Conservation (phyloP, 2,888 invertebrate species). For the Coecobrya sp. region DNA sequence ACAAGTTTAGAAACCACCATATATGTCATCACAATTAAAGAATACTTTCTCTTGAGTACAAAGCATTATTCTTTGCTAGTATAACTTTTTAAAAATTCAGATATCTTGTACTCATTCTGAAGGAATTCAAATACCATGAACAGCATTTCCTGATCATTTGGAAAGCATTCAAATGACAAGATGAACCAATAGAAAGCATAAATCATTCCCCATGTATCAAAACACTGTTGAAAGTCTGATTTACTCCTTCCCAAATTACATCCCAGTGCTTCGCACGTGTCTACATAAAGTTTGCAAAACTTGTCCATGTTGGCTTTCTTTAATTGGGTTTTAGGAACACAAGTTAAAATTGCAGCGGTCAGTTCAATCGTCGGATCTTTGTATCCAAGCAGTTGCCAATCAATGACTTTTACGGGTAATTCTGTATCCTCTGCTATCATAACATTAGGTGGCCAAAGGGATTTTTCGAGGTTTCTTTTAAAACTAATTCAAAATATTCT, state of each 20-base stretch:
- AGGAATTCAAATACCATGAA: constrained; percentile 75
- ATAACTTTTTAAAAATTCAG: constrained; percentile 64
- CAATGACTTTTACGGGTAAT: constrained; percentile 82
- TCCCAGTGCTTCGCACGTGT: constrained; percentile 16
- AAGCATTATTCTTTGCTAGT: neutral
- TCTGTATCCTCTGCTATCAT: constrained; percentile 65
- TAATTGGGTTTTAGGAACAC: constrained; percentile 72
- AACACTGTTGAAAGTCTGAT: constrained; percentile 78
- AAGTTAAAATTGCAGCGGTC: constrained; percentile 76
- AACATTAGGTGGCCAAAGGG: constrained; percentile 84
- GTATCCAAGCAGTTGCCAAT: constrained; percentile 83
- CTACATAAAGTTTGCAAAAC: constrained; percentile 70
- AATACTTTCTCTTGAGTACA: neutral
- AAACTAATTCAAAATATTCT: constrained; percentile 51
- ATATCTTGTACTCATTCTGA: constrained; percentile 70
- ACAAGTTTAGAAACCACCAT: too few relatives aligned
- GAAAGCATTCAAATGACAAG: constrained; percentile 74
- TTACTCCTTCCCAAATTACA: constrained; percentile 51
- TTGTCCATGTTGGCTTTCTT: constrained; percentile 68
- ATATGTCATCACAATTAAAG: too few relatives aligned
- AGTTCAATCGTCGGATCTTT: constrained; percentile 80
- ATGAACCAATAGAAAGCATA: constrained; percentile 82
- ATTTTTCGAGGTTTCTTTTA: constrained; percentile 41
- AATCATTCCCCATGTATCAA: constrained; percentile 82
- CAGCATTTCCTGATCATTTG: constrained; percentile 67